Conservation (phyloP, 2,888 invertebrate species). For the Malachius bipustulatus region DNA sequence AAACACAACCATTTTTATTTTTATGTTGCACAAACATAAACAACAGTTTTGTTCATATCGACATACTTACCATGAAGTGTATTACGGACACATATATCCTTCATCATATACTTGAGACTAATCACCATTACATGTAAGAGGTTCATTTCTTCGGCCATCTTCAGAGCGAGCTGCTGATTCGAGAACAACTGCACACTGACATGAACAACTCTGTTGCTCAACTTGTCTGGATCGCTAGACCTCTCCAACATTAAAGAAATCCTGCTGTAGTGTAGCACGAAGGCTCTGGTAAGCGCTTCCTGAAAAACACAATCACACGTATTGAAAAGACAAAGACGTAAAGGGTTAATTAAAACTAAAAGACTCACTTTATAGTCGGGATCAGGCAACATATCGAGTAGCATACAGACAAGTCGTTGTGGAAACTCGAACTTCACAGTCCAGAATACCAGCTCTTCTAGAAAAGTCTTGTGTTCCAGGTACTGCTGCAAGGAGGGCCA, state of each 20-base stretch:
- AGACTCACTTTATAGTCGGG: conserved; percentile 73
- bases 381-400: conserved; percentile 91
- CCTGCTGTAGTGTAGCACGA: conserved; percentile 92
- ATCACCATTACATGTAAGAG: conserved; percentile 88
- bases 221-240: conserved; percentile 75
- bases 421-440: conserved; percentile 96
- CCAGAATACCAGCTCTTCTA: conserved; percentile 97
- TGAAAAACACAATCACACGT: conserved; percentile 30
- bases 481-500: conserved; percentile 68
- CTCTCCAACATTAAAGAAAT: conserved; percentile 84
- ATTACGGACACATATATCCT: conserved; percentile 76
- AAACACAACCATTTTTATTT: conserved; percentile 24
- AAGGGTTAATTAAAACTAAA: neutral
- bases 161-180: conserved; percentile 79
- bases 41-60: too few species aligned
- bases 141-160: conserved; percentile 83
- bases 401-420: conserved; percentile 87
- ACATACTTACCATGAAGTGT: conserved; percentile 60
- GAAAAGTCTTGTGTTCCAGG: conserved; percentile 68
- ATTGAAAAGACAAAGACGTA: conserved; percentile 9
- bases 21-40: too few species aligned
- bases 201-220: conserved; percentile 93
- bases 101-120: conserved; percentile 86
- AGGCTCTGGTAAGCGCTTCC: conserved; percentile 87
- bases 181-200: conserved; percentile 95